phyloP scores from a whole-genome alignment of 2,113 vertebrate genomes.

The Kryptolebias marmoratus region DNA sequence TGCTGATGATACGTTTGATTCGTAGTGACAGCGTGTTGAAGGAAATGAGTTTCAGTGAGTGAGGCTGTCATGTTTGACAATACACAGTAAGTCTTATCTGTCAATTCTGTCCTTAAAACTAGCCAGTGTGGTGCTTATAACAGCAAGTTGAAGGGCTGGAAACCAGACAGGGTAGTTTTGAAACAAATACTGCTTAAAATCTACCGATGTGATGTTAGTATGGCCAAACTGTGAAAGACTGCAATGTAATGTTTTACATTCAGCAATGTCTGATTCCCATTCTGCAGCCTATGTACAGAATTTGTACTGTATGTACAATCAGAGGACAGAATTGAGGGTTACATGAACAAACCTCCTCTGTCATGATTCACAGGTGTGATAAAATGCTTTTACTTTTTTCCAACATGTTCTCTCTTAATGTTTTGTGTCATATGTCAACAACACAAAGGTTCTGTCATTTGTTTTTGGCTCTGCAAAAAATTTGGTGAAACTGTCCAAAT shows the following conservation, averaged over 20 bases:
- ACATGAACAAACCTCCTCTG: no score
- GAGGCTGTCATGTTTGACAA: conserved; percentile 77
- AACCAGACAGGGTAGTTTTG: conserved; percentile 16
- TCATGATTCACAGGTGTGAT: not conserved
- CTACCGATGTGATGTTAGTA: conserved; percentile 14
- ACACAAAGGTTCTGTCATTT: no score
- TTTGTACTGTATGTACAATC: not conserved
- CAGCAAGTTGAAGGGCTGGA: conserved; percentile 37
- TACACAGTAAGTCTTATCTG: conserved; percentile 71
- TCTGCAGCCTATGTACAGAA: not conserved
- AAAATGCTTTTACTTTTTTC: no score
- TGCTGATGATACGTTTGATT: conserved; percentile 80
- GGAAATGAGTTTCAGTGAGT: conserved; percentile 74
- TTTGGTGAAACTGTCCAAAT: no score
- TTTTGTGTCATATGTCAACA: no score
- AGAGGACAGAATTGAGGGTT: not conserved
- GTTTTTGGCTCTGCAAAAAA: no score
- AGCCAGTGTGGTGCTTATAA: conserved; percentile 35
- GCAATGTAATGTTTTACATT: not conserved
- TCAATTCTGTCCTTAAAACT: conserved; percentile 61
- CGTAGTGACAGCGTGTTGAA: conserved; percentile 64
- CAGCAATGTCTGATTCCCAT: not conserved
- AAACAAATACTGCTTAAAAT: conserved; percentile 27
- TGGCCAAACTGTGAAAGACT: conserved; percentile 2
- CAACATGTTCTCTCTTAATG: no score